Conservation (phyloP, 2,888 invertebrate species). For the Beris morrisii region DNA sequence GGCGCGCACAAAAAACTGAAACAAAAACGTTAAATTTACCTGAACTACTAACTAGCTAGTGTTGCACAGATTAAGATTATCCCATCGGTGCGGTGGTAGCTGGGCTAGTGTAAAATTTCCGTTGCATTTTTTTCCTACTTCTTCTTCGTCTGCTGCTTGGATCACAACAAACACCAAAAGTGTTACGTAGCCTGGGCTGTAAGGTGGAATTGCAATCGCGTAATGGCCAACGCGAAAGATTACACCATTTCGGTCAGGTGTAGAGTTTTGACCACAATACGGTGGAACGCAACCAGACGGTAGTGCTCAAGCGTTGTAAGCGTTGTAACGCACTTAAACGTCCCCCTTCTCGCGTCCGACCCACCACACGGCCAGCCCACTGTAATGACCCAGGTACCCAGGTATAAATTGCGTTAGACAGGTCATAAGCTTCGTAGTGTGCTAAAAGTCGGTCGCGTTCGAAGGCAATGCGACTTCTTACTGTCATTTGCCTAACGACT, state of each 20-base stretch:
- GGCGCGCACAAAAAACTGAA: too few species aligned
- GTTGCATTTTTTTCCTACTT: too few species aligned
- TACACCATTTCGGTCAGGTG: slow-evolving; percentile 30
- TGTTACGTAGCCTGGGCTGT: not conserved
- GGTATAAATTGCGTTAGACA: slow-evolving; percentile 26
- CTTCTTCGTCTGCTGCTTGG: too few species aligned
- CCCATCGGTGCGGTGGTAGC: too few species aligned
- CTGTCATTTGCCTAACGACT: slow-evolving; percentile 23
- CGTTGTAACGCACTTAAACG: slow-evolving; percentile 1
- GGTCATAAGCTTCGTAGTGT: slow-evolving; percentile 12
- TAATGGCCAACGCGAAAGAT: slow-evolving; percentile 22
- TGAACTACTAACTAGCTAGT: too few species aligned
- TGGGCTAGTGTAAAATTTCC: too few species aligned
- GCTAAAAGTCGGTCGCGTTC: slow-evolving; percentile 23
- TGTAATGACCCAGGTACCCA: slow-evolving; percentile 20
- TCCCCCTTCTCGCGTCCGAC: slow-evolving; percentile 4
- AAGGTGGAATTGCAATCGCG: slow-evolving; percentile 16
- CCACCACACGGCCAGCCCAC: not conserved
- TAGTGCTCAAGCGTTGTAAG: slow-evolving; percentile 9
- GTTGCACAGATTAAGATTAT: too few species aligned
- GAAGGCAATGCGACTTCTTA: slow-evolving; percentile 27
- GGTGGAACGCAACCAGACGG: slow-evolving; percentile 3
- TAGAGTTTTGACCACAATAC: slow-evolving; percentile 11
- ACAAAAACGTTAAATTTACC: too few species aligned
- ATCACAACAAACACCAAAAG: too few species aligned